phyloP scores from a whole-genome alignment of 2,797 vertebrate species.

The Melanotaenia trifasciata region DNA sequence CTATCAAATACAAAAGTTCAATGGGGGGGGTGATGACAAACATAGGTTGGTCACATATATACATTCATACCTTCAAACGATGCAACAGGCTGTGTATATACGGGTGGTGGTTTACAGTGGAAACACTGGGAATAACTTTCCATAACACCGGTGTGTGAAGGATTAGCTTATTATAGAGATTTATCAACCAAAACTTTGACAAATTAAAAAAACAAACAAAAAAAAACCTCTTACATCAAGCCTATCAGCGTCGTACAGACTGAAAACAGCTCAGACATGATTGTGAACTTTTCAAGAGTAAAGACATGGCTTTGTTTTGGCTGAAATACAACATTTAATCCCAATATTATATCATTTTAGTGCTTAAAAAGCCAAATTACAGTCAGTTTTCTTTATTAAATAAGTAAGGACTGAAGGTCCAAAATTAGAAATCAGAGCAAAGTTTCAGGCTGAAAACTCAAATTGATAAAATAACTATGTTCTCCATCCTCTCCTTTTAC shows the following conservation, averaged over 20 bases:
- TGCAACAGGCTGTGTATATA: constrained; percentile 24
- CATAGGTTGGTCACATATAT: constrained; percentile 37
- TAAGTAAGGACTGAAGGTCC: too few relatives aligned
- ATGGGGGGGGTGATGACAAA: neutral
- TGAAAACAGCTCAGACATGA: neutral
- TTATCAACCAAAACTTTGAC: neutral
- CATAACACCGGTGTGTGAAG: constrained; percentile 2
- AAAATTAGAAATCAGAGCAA: too few relatives aligned
- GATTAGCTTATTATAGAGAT: constrained; percentile 22
- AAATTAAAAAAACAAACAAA: neutral
- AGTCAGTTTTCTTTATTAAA: neutral
- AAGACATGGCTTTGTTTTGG: too few relatives aligned
- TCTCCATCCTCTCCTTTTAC: too few relatives aligned
- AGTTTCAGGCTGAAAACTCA: too few relatives aligned
- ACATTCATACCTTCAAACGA: constrained; percentile 44
- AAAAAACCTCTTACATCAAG: neutral
- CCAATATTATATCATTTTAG: too few relatives aligned
- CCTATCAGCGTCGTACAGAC: constrained; percentile 9
- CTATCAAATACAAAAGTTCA: constrained; percentile 35
- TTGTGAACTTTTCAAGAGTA: too few relatives aligned
- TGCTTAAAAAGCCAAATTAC: neutral
- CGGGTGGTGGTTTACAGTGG: constrained; percentile 18
- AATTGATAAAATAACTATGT: too few relatives aligned
- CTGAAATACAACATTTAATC: too few relatives aligned
- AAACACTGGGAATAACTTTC: neutral